phyloP scores from a whole-genome alignment of 2,888 invertebrate genomes.

The Nymphalis urticae region DNA sequence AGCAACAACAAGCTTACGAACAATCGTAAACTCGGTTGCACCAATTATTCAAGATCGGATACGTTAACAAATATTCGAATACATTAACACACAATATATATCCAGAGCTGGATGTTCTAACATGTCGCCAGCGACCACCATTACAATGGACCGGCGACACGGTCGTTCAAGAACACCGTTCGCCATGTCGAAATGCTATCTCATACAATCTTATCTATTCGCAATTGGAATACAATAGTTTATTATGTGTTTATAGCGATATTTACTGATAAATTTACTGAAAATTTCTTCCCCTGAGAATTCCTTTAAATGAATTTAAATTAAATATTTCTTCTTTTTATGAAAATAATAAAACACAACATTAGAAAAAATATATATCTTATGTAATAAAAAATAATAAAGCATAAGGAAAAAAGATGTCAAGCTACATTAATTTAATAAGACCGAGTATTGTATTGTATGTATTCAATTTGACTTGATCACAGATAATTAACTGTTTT shows the following conservation, averaged over 20 bases:
- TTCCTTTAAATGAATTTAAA: too few species aligned
- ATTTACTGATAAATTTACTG: constrained; percentile 15
- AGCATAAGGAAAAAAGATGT: too few species aligned
- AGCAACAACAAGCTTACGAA: background rate
- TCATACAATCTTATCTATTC: constrained; percentile 34
- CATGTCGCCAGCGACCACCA: constrained; percentile 34
- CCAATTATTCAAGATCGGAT: constrained; percentile 6
- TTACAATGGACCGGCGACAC: constrained; percentile 35
- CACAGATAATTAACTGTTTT: too few species aligned
- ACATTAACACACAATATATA: constrained; percentile 29
- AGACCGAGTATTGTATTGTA: too few species aligned
- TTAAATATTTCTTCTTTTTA: too few species aligned
- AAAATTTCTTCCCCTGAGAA: background rate
- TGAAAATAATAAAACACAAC: too few species aligned
- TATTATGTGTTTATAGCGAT: constrained; percentile 31
- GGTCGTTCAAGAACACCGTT: constrained; percentile 28
- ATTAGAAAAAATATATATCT: too few species aligned
- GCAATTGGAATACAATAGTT: constrained; percentile 37
- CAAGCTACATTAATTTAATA: too few species aligned
- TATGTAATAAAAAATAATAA: too few species aligned
- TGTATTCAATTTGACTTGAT: too few species aligned
- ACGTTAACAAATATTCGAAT: constrained; percentile 12
- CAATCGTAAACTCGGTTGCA: constrained; percentile 3
- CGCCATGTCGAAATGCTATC: constrained; percentile 29
- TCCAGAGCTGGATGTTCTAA: constrained; percentile 13